A percentile compares a stretch with the other conserved stretches of the same genome.
phyloP scores from a whole-genome alignment of 1,140 invertebrate species.

The Sesamia nonagrioides region DNA sequence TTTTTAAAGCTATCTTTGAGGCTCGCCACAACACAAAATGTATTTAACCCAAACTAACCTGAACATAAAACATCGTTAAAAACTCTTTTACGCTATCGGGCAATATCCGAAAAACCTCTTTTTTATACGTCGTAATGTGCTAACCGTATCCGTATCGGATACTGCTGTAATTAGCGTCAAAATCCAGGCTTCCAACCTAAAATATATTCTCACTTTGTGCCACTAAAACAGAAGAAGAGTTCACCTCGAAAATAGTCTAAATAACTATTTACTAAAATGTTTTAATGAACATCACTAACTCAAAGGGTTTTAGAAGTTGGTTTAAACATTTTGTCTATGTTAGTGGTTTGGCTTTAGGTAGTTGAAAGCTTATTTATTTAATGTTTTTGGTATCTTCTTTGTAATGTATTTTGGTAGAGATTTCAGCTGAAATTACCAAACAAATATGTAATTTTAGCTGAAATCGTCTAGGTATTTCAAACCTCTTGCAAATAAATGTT shows the following conservation, averaged over 20 bases:
- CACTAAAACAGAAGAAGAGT: background rate
- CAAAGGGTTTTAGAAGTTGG: slow-evolving; percentile 25
- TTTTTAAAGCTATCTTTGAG: no score
- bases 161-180: slow-evolving; percentile 20
- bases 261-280: slow-evolving; percentile 18
- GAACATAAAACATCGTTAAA: background rate
- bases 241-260: slow-evolving; percentile 17
- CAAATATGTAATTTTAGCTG: no score
- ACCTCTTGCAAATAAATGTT: no score
- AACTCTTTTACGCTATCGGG: background rate
- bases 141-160: slow-evolving; percentile 16
- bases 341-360: background rate
- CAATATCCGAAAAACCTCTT: slow-evolving; percentile 4
- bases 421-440: background rate
- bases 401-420: background rate
- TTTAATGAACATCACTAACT: slow-evolving; percentile 22
- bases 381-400: background rate
- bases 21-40: background rate
- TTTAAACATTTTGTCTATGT: slow-evolving; percentile 24
- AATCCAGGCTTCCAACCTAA: slow-evolving; percentile 3
- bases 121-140: slow-evolving; percentile 8
- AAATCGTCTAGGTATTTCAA: no score
- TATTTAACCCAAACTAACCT: background rate
- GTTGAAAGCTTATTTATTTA: background rate
- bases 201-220: slow-evolving; percentile 12